A percentile compares a stretch with the other conserved stretches of the same genome.
Evolutionary conservation across 2,797 vertebrate species (phyloP).

Genomic region (Chloroceryle inda): DNA sequence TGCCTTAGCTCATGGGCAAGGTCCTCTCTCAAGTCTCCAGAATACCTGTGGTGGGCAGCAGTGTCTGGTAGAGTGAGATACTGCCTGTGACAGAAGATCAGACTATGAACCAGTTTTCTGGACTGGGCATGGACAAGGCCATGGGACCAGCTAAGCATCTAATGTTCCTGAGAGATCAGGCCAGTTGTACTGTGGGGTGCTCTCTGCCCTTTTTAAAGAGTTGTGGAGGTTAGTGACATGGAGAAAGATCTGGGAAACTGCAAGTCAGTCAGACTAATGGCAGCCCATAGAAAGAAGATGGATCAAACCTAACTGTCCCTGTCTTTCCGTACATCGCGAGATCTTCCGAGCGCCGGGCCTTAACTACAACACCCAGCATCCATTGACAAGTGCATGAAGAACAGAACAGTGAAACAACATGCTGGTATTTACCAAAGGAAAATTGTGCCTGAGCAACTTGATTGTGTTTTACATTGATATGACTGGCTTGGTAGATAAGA

Average conservation of each 20-base stretch:
- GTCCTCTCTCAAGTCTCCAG: background rate
- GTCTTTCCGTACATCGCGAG: too few relatives aligned
- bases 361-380: background rate
- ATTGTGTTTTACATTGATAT: background rate
- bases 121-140: background rate
- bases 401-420: background rate
- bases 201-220: background rate
- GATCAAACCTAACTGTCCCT: background rate
- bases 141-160: background rate
- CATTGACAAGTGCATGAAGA: background rate
- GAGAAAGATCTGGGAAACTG: background rate
- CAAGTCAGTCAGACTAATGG: background rate
- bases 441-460: background rate
- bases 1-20: background rate
- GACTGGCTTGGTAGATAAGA: background rate
- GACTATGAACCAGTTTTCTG: background rate
- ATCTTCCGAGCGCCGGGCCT: too few relatives aligned
- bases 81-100: rapidly evolving
- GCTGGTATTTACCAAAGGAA: background rate
- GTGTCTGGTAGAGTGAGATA: background rate
- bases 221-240: background rate
- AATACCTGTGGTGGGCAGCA: background rate
- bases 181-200: background rate
- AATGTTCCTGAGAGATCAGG: background rate
- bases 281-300: background rate